A percentile compares a stretch with the other conserved stretches of the same genome.
phyloP scores from a whole-genome alignment of 2,113 vertebrate species.

The Meles meles region DNA sequence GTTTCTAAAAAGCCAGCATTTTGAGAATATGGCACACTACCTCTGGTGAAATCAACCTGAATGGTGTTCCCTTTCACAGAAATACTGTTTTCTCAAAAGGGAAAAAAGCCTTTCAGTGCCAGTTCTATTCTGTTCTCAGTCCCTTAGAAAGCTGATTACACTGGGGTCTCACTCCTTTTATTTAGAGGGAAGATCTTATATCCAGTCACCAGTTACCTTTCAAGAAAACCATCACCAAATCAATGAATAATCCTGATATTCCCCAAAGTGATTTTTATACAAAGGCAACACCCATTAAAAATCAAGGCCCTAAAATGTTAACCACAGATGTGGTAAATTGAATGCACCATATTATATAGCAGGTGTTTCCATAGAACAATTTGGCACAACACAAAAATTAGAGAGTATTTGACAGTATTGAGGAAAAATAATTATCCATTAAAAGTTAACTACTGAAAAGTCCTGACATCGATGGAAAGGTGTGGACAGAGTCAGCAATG shows the following conservation, averaged over 20 bases:
- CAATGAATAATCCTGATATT: constrained; percentile 45
- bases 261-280: constrained; percentile 62
- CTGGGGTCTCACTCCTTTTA: background rate
- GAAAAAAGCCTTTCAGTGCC: background rate
- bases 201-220: background rate
- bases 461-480: background rate
- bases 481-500: background rate
- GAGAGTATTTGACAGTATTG: constrained; percentile 34
- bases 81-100: background rate
- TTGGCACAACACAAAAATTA: constrained; percentile 75
- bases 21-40: background rate
- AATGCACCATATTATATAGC: constrained; percentile 72
- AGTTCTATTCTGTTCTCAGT: background rate
- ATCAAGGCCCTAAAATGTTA: constrained; percentile 75
- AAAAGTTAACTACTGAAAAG: background rate
- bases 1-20: background rate
- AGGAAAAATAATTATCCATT: constrained; percentile 60
- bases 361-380: constrained; percentile 43
- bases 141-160: background rate
- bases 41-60: background rate
- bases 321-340: constrained; percentile 68
- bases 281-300: constrained; percentile 71
- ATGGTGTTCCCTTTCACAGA: background rate
- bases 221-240: constrained; percentile 10
- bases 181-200: background rate